Evolutionary conservation across 2,888 invertebrate species (phyloP).

Genomic region (Caenorhabditis sp.): DNA sequence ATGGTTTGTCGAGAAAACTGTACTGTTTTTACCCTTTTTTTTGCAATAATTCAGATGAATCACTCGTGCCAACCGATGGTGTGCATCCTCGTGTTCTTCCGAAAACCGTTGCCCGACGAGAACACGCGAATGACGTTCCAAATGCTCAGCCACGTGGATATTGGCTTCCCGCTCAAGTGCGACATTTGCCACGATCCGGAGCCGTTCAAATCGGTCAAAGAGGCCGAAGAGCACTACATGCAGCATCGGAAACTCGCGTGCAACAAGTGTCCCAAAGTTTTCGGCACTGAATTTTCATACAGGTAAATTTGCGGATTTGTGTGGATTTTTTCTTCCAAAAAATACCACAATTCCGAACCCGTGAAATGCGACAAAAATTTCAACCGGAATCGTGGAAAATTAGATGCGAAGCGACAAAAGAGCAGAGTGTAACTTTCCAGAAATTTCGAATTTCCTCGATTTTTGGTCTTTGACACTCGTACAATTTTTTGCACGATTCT

Average conservation of each 20-base stretch:
- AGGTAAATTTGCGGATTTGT: slow-evolving; percentile 7
- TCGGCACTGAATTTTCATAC: slow-evolving; percentile 30
- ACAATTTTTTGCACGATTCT: too few species aligned
- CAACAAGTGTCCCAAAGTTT: slow-evolving; percentile 5
- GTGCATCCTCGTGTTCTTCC: slow-evolving; percentile 26
- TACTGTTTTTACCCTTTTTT: neutral
- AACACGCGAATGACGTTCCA: slow-evolving; percentile 1
- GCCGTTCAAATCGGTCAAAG: slow-evolving; percentile 2
- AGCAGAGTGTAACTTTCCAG: too few species aligned
- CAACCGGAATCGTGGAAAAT: too few species aligned
- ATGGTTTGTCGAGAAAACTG: slow-evolving; percentile 10
- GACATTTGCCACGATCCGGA: slow-evolving; percentile 17
- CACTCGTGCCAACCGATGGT: slow-evolving; percentile 26
- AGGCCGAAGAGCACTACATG: slow-evolving; percentile 27
- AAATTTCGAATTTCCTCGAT: too few species aligned
- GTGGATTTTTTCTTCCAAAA: neutral
- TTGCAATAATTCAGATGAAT: slow-evolving; percentile 4
- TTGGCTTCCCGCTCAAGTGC: slow-evolving; percentile 17
- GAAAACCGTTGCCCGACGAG: slow-evolving; percentile 2
- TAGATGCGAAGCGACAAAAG: too few species aligned
- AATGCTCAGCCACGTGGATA: neutral
- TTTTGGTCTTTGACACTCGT: too few species aligned
- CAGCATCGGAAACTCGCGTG: slow-evolving; percentile 20
- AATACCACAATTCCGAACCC: too few species aligned
- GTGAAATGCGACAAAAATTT: too few species aligned